Conservation (phyloP, 2,888 invertebrate species). For the Gasteruption jaculator region DNA sequence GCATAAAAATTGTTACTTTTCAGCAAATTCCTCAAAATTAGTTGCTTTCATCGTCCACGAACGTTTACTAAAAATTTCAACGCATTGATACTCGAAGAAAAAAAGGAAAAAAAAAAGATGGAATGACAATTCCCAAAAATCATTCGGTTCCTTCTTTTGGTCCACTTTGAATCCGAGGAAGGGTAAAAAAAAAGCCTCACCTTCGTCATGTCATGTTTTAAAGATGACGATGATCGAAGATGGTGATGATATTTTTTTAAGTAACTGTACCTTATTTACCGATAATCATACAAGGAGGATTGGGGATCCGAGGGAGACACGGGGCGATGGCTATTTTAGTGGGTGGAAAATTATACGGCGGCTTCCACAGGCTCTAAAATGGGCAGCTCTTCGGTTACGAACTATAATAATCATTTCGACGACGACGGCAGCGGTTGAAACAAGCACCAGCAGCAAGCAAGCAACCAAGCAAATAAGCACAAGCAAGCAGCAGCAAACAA, state of each 20-base stretch:
- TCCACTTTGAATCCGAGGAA: no score
- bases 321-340: constrained; percentile 50
- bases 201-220: no score
- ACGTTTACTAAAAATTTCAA: no score
- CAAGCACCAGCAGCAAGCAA: constrained; percentile 26
- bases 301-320: constrained; percentile 34
- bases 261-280: constrained; percentile 49
- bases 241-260: constrained; percentile 30
- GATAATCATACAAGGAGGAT: constrained; percentile 49
- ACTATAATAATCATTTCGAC: constrained; percentile 52
- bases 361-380: constrained; percentile 50
- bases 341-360: constrained; percentile 53
- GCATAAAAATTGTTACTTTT: no score
- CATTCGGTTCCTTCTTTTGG: no score
- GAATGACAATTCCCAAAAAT: no score
- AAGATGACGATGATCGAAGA: constrained; percentile 1
- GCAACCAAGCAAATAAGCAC: constrained; percentile 11
- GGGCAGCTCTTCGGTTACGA: constrained; percentile 50
- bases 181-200: no score
- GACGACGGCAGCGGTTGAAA: constrained; percentile 28
- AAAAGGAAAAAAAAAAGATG: no score
- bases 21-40: no score
- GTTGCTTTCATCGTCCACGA: no score
- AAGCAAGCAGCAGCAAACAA: not conserved
- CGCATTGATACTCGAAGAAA: no score